Conservation (phyloP, 2,797 vertebrate genomes). For the Synaphobranchus kaupii region DNA sequence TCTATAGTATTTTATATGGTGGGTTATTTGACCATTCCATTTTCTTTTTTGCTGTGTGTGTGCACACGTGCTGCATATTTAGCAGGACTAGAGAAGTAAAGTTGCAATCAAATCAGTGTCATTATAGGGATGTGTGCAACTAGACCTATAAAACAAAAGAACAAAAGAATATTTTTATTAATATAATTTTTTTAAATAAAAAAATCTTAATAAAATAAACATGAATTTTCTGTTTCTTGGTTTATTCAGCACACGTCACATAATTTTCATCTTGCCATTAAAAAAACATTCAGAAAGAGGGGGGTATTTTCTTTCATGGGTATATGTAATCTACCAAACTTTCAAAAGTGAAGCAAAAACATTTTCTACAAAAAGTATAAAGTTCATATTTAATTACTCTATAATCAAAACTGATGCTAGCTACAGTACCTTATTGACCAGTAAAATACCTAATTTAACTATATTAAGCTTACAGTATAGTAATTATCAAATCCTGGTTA, state of each 20-base stretch:
- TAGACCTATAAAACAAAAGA: too few relatives aligned
- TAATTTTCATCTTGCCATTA: not conserved
- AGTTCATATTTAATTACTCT: slow-evolving; percentile 40
- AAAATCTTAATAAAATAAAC: too few relatives aligned
- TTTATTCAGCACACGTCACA: not conserved
- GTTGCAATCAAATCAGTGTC: too few relatives aligned
- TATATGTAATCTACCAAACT: slow-evolving; percentile 26
- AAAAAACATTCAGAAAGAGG: not conserved
- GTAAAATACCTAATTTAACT: slow-evolving; percentile 45
- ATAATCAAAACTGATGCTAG: slow-evolving; percentile 43
- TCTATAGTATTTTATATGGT: too few relatives aligned
- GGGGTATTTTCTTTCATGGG: not conserved
- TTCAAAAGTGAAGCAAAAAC: slow-evolving; percentile 19
- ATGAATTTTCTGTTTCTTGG: not conserved
- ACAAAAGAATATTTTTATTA: too few relatives aligned
- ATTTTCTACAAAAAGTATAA: slow-evolving; percentile 21
- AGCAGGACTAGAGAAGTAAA: too few relatives aligned
- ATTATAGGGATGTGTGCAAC: too few relatives aligned
- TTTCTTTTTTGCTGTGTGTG: too few relatives aligned
- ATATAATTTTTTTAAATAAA: too few relatives aligned
- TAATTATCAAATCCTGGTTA: slow-evolving; percentile 45
- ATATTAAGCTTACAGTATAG: slow-evolving; percentile 33
- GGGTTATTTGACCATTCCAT: too few relatives aligned
- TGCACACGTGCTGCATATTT: too few relatives aligned
- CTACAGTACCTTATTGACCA: slow-evolving; percentile 35